Base-by-base conservation (phyloP, 2,888 invertebrate species). In the Ornithoptera alexandrae region DNA sequence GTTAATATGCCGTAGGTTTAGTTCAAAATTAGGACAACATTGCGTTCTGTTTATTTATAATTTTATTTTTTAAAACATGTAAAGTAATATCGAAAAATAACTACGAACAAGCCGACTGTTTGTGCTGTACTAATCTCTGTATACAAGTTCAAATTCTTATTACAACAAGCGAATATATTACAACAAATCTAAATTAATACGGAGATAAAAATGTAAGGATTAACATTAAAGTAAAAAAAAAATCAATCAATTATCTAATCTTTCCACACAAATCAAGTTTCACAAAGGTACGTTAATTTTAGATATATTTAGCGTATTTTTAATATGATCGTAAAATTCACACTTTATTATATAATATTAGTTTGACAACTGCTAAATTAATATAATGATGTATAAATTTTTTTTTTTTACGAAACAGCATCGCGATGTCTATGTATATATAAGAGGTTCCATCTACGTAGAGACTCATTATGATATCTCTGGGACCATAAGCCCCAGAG, bases 331-430 rank as follows among this genome's bases (percentile, higher is more conserved):
- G 39, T 61, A 66, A 61, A 60, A 50, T 22, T 60, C 36, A 50
- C 59, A 60, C 60, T 17, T 46, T 24, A 59, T 65, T 66, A 20
- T 61, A 66, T 36, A 24, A 61, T 61, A 53, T 61, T 53, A 20
- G 61, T 67, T 61, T 67, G 39, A 18, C 36, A 61, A 61, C 46
- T 67, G 60, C 15, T 67, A 66, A 67, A 61, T 67, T 3, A 20
- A 12, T 50, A 66, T n/a, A 50, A 57, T n/a, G n/a, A 53, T 4
- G n/a, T 22, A 42, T 60, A 60, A 60, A 57, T 20, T 42, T 20
- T 20, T 42, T 58, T 39, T 58, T 20, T 65, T 42, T 20, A 17
- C n/a, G 42, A 58, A 39, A 58, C 58, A 57, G 18, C 8, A 42
- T 42, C 2, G 24, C n/a, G n/a, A 39, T 22, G 57, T 64, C 57